Evolutionary conservation across 2,113 vertebrate species (phyloP).

Genomic region (Spermophilus dauricus): DNA sequence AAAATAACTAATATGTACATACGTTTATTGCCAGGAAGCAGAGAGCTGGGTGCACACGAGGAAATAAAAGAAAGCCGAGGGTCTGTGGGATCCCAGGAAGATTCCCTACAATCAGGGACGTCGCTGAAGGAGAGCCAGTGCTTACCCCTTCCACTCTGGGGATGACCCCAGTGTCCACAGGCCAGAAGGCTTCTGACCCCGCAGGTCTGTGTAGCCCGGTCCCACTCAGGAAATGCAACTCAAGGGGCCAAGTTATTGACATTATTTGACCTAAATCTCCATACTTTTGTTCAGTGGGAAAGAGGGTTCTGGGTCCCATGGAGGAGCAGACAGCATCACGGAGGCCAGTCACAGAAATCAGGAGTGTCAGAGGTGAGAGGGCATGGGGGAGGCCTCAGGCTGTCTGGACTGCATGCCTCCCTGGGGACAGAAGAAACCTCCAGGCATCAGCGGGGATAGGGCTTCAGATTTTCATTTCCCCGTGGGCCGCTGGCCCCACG

Average conservation of each 20-base stretch:
- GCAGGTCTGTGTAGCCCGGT: rapidly evolving
- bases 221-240: background rate
- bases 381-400: rapidly evolving
- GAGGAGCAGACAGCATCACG: background rate
- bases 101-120: background rate
- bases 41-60: background rate
- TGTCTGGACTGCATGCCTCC: rapidly evolving
- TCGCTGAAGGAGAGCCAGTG: background rate
- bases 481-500: rapidly evolving
- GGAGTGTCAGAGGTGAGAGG: rapidly evolving
- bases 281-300: background rate
- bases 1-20: background rate
- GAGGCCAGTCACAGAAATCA: background rate
- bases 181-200: background rate
- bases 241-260: background rate
- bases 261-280: background rate
- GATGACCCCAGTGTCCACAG: rapidly evolving
- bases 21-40: background rate
- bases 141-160: background rate
- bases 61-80: background rate
- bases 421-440: background rate
- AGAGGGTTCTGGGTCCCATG: background rate
- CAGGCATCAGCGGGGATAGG: background rate
- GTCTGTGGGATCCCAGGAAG: background rate
- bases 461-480: background rate